Evolutionary conservation across 2,113 vertebrate genomes (phyloP), one percentile per base, ranked within the genome.

Genomic region (Neolamprologus falcicula): DNA sequence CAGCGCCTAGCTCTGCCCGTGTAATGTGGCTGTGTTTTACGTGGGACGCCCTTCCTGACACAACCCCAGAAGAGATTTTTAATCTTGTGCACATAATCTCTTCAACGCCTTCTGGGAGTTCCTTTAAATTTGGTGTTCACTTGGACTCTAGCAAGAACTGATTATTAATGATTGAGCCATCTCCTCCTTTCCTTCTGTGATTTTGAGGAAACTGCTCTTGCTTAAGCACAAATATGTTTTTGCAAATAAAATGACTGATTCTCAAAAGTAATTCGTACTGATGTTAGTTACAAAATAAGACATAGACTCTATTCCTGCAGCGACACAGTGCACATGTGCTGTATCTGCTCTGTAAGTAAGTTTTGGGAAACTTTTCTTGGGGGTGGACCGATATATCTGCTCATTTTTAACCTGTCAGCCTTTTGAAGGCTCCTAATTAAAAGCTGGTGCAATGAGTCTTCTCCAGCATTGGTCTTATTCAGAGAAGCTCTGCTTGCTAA

Each of bases 321-420:
- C 17, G 7, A 59, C 16, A 28, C 40, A 13, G 53, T 54, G 19
- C 14, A 40, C 59, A 26, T 85, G 9, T n/a, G 19, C 7, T 66
- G 8, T 59, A 52, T 14, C 53, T 83, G 7, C 50, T 52, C 21
- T 33, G 50, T 59, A 50, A 16, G 13, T 61, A 9, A 50, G 47
- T 61, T 85, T 80, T 37, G n/a, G 50, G 82, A 40, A 24, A 78
- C 19, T 17, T 84, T 33, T 57, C n/a, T 50, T 13, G 8, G 37
- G 12, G 61, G 35, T 78, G 47, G 21, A 35, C 50, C 6, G 1
- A 59, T 47, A 80, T 42, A 57, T 50, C 47, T 2, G n/a, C 55
- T 86, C 21, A 86, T 89, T 82, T 83, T 84, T 79, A 82, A 86
- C 83, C 89, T 87, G 85, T 86, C 63, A 55, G 9, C 24, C 47